Evolutionary conservation across 2,113 vertebrate genomes (phyloP).

Genomic region (Xiphophorus couchianus): DNA sequence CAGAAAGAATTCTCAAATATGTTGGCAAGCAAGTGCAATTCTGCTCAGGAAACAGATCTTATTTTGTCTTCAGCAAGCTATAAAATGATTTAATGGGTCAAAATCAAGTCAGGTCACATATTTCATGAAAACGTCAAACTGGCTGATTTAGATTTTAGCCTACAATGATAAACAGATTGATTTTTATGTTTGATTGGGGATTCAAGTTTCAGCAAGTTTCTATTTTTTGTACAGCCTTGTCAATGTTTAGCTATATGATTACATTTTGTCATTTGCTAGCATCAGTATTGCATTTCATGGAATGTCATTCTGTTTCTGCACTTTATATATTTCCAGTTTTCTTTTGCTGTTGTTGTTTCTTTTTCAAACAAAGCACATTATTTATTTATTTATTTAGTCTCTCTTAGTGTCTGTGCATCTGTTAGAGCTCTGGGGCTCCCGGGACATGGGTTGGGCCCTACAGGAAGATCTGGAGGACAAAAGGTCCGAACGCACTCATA

Average conservation of each 20-base stretch:
- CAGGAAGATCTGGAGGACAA: constrained; percentile 42
- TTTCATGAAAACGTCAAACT: constrained; percentile 39
- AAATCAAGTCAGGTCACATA: constrained; percentile 49
- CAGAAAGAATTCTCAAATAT: constrained; percentile 7
- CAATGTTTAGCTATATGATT: neutral
- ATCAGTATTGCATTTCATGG: constrained; percentile 16
- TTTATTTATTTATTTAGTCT: constrained; percentile 3
- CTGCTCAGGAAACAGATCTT: constrained; percentile 5
- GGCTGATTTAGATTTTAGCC: constrained; percentile 48
- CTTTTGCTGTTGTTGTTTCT: no score
- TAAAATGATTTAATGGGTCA: constrained; percentile 47
- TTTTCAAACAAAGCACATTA: neutral
- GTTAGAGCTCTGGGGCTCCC: constrained; percentile 20
- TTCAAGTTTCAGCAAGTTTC: constrained; percentile 2
- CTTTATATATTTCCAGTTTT: constrained; percentile 19
- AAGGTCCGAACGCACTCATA: constrained; percentile 38
- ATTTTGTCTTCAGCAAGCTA: constrained; percentile 27
- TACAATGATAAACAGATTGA: constrained; percentile 38
- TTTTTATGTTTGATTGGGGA: constrained; percentile 27
- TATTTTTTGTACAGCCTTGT: constrained; percentile 3
- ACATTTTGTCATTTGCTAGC: constrained; percentile 3
- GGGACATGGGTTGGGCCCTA: constrained; percentile 13
- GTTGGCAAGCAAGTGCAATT: constrained; percentile 6
- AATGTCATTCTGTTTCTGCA: constrained; percentile 4
- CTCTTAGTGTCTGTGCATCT: constrained; percentile 12